Base-by-base conservation (phyloP, 2,888 invertebrate genomes). In the Unio pictorum region DNA sequence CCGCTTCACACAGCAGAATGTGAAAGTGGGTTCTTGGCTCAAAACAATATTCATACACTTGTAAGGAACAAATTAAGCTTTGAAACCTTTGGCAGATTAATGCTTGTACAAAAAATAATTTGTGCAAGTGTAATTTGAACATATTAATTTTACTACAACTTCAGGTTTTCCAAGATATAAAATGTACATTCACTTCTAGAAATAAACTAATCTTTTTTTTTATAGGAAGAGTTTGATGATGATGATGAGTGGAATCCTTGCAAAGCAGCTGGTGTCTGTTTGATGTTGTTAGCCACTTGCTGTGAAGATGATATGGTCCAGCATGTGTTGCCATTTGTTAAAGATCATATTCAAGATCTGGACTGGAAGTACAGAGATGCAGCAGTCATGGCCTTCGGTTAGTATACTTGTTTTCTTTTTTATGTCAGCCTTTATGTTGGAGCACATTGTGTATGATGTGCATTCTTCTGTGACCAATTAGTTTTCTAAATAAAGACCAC, bases 201-300 rank as follows among this genome's bases (percentile, higher is more conserved):
- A 28, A 28, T 61, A 11, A 26, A 61, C n/a, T 23, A 11, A 57
- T 54, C 60, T 11, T 34, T 55, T 23, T 61, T 56, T 67, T 73
- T 84, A 4, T 78, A 90, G 88, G 91, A 92, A 88, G 98, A 99
- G 89, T 93, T 94, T 83, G 99, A 99, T 88, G 98, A 99, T 90
- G 99, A 99, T 89, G 96, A 99, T 87, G 98, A 98, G 86, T 99
- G 99, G 99, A 99, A 98, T 91, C 99, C 99, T 0, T 96, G 97
- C 81, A 99, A 99, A 92, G 98, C 99, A 1, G 97, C 99, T 4
- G 98, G 99, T 56, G 99, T 99, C 5, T 99, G 99, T 89, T 92
- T 99, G 45, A 99, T 99, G 97, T 92, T 99, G 64, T 92, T 99
- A 81, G 96, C 99, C 28, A 95, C 96, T 63, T 99, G 99, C 89